These are phyloP conservation scores for Zhuqinia jingwanae DNA, from an alignment of 2,888 invertebrate species.

Conservation along the genomic window DNA sequence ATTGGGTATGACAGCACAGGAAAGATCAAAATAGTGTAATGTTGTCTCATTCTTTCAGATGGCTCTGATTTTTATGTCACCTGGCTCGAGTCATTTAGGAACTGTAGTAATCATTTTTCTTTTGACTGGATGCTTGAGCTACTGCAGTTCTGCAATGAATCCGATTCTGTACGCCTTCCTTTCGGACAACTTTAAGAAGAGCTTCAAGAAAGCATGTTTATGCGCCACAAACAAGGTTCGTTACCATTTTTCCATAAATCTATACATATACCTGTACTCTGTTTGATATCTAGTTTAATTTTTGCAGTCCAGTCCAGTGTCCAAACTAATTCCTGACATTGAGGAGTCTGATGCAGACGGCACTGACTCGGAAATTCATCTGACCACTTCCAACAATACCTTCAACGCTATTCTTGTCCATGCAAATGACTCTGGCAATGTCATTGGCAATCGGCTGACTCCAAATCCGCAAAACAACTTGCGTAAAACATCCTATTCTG, in stretches of 20 bases:
- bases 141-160: slow-evolving; percentile 94
- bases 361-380: slow-evolving; percentile 35
- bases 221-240: slow-evolving; percentile 88
- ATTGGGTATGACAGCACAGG: no score
- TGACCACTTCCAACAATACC: slow-evolving; percentile 1
- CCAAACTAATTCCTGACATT: slow-evolving; percentile 65
- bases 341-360: slow-evolving; percentile 67
- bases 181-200: slow-evolving; percentile 97
- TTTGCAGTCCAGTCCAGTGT: no score
- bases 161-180: slow-evolving; percentile 92
- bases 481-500: slow-evolving; percentile 31
- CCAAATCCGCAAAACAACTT: slow-evolving; percentile 11
- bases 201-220: slow-evolving; percentile 95
- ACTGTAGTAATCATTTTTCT: slow-evolving; percentile 91
- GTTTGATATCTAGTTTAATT: no score
- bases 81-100: slow-evolving; percentile 87
- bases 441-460: slow-evolving; percentile 28
- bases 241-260: slow-evolving; percentile 88
- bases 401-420: slow-evolving; percentile 47
- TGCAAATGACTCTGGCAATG: slow-evolving; percentile 48
- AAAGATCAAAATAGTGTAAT: no score
- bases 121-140: slow-evolving; percentile 91
- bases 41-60: no score
- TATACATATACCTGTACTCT: no score
- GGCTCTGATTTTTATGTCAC: slow-evolving; percentile 79